phyloP scores from a whole-genome alignment of 2,113 vertebrate species.

The Chelonoidis abingdonii region DNA sequence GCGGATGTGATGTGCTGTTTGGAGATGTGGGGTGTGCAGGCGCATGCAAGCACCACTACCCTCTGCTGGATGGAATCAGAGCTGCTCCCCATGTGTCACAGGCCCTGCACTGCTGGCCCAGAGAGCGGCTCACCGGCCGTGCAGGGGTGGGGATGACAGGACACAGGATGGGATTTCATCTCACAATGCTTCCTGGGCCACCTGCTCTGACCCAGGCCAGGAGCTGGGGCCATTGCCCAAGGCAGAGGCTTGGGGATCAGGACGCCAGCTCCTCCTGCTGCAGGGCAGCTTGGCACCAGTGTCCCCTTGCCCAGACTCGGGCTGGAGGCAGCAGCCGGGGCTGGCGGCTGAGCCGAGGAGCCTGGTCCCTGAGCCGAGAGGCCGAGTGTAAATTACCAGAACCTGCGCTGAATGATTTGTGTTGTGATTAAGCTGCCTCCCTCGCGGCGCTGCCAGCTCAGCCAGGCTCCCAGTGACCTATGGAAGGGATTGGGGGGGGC shows the following conservation, averaged over 20 bases:
- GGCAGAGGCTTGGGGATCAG: too few relatives aligned
- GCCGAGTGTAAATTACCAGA: not conserved
- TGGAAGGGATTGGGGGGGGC: not conserved
- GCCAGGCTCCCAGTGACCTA: not conserved
- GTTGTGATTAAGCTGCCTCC: not conserved
- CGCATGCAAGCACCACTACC: not conserved
- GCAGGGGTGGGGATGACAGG: too few relatives aligned
- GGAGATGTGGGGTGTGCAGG: too few relatives aligned
- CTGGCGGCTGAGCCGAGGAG: not conserved
- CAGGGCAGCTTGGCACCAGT: too few relatives aligned
- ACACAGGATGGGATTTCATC: not conserved
- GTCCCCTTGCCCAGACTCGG: too few relatives aligned
- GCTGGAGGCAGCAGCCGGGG: not conserved
- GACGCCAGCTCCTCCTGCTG: too few relatives aligned
- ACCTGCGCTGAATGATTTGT: not conserved
- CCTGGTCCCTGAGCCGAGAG: not conserved
- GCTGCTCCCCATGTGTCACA: not conserved
- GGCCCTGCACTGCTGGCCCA: not conserved
- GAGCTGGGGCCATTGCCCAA: too few relatives aligned
- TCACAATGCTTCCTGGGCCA: not conserved
- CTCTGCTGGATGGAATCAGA: not conserved
- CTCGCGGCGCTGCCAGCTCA: too few relatives aligned
- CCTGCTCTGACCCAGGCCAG: not conserved
- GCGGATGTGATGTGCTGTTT: too few relatives aligned
- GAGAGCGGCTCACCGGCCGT: not conserved